Base-by-base conservation (phyloP, 2,888 invertebrate genomes). In the Xestobium rufovillosum region DNA sequence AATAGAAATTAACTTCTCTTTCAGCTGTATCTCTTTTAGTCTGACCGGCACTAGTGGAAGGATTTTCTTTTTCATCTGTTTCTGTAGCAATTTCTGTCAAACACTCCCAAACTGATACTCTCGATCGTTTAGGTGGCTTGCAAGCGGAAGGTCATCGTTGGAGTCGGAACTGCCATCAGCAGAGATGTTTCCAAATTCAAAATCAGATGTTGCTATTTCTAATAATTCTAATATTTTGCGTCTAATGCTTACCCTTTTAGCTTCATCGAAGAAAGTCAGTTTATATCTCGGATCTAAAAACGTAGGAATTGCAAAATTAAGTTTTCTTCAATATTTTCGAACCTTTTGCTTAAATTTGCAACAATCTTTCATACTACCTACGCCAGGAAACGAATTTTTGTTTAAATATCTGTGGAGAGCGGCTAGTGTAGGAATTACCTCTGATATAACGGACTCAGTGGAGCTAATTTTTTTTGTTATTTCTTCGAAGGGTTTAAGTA, bases 401-500 rank as follows among this genome's bases (percentile, higher is more conserved):
- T 27, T 27, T 19, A 26, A 32, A 32, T 32, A 32, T 32, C 16
- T 19, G 9, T 4, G 4, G n/a, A 4, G 32, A 9, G 32, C 23
- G n/a, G 4, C 16, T 8, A 11, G 8, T n/a, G 16, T 3, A 4
- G 34, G 34, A 12, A 34, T 34, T 4, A 34, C 34, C 26, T 19
- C 28, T 6, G 28, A 27, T 27, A 27, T 27, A 27, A 27, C 6
- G 6, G 28, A 27, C 6, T 10, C 11, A 10, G 28, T 27, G 6
- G 28, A 27, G 11, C 28, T 27, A 6, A 27, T 27, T 11, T 27
- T 6, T 35, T 35, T 35, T 3, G 35, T 35, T 13, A 35, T 15
- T 35, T 35, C 35, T 35, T 43, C 38, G 33, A 43, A 42, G 4
- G 41, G 38, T 25, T 43, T 28, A 9, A 43, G 28, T 31, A 40